These are phyloP conservation scores for Aselliscus stoliczkanus DNA, from an alignment of 2,797 vertebrate genomes.

Conservation along the genomic window DNA sequence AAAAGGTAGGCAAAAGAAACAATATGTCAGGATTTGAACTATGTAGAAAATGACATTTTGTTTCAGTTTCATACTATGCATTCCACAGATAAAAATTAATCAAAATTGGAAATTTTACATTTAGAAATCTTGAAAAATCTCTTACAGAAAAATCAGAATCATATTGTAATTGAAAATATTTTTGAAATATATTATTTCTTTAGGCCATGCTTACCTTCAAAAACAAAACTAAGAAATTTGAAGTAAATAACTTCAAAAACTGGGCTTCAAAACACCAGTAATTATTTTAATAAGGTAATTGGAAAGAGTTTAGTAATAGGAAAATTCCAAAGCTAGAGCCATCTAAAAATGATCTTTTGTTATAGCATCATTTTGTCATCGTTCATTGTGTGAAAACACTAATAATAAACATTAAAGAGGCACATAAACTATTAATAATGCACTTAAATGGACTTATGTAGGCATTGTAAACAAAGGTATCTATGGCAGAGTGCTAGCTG, in stretches of 20 bases:
- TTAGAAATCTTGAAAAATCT: neutral
- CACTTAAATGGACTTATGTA: conserved; percentile 59
- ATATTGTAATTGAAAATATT: neutral
- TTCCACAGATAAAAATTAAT: neutral
- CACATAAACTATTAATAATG: conserved; percentile 70
- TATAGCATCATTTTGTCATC: conserved; percentile 30
- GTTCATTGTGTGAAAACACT: conserved; percentile 59
- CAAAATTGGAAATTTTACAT: neutral
- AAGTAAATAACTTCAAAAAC: neutral
- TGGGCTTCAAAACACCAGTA: neutral
- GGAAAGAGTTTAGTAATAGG: neutral
- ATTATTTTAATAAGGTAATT: neutral
- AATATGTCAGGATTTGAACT: neutral
- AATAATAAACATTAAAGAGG: conserved; percentile 53
- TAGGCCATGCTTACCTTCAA: neutral
- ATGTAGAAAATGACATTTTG: neutral
- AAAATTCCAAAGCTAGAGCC: neutral
- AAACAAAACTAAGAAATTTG: neutral
- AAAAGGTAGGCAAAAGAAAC: neutral
- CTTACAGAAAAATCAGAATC: neutral
- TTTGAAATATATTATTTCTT: neutral
- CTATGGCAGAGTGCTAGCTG: conserved; percentile 54
- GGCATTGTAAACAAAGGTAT: conserved; percentile 51
- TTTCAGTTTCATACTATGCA: neutral
- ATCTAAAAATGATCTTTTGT: neutral